Evolutionary conservation across 2,113 vertebrate species (phyloP).

Genomic region (Vimba vimba): DNA sequence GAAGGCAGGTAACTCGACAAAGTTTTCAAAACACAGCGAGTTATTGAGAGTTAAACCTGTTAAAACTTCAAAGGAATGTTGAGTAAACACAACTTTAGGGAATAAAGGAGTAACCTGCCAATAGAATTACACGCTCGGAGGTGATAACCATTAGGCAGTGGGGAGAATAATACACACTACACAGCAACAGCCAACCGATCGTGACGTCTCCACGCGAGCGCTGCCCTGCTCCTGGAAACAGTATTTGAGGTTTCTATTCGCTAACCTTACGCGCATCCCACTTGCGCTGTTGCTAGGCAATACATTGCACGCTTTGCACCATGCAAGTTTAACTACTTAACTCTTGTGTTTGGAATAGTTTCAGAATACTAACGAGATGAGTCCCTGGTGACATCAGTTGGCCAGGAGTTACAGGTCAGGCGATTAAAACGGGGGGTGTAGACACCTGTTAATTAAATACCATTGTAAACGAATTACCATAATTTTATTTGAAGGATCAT

Average conservation of each 20-base stretch:
- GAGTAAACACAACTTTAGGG: constrained; percentile 57
- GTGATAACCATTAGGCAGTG: constrained; percentile 74
- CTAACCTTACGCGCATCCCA: constrained; percentile 66
- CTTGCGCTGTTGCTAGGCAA: constrained; percentile 84
- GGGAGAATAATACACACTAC: constrained; percentile 66
- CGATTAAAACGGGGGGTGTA: background rate
- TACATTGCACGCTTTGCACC: constrained; percentile 67
- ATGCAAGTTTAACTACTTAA: constrained; percentile 68
- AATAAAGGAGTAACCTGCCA: constrained; percentile 56
- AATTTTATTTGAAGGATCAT: no score
- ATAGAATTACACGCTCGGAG: constrained; percentile 54
- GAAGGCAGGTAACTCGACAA: background rate
- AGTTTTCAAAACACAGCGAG: constrained; percentile 1
- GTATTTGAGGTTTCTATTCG: constrained; percentile 82
- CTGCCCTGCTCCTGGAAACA: constrained; percentile 82
- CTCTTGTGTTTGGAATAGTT: constrained; percentile 60
- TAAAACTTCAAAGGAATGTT: constrained; percentile 32
- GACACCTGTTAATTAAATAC: background rate
- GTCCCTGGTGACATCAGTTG: constrained; percentile 40
- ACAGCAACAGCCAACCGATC: constrained; percentile 82
- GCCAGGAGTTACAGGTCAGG: constrained; percentile 43
- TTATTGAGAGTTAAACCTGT: background rate
- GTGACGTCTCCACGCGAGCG: constrained; percentile 82
- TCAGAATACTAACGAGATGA: constrained; percentile 55
- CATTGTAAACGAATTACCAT: no score